Evolutionary conservation across 35 echinoderm and acorn worm species (phyloP), one percentile per base, ranked within the genome.

Genomic region (Heliocidaris tuberculata): DNA sequence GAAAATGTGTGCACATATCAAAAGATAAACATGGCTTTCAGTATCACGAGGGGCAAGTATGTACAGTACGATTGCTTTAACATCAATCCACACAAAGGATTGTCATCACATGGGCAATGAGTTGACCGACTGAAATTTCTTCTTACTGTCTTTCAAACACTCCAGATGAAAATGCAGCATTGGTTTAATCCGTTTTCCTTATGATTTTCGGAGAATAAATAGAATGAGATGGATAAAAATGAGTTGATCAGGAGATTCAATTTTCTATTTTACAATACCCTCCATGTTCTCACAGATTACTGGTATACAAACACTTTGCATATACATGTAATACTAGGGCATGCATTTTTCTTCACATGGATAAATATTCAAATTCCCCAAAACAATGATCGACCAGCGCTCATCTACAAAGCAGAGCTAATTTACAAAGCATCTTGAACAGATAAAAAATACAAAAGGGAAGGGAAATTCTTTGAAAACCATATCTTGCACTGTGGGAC

Each of bases 301-400:
- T 89, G 47, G 31, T 89, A 24, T 47, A 89, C 87, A 42, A 89
- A 89, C 47, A 89, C 47, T 48, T 9, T 89, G 87, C 87, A 89
- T 13, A 47, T 89, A 47, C 87, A 86, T 29, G 31, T 86, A 17
- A 86, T 13, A 86, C 85, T 32, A 19, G 31, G 87, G 87, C 87
- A 47, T 89, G 87, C 87, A 89, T 70, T 24, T 70, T 70, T 65
- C 50, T 56, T 78, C 35, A 89, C 87, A 89, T 47, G 31, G 87
- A 89, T 48, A 89, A 13, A 89, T 89, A 78, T 78, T 78, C 31
- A 7, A 30, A 48, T 32, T 89, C 87, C 31, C 31, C 10, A 32
- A 78, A 12, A 89, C 87, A 89, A 48, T 89, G 87, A 89, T 48
- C 87, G 87, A 89, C 87, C 87, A 89, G 87, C 87, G 87, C 47